These are phyloP conservation scores for Allophyes oxyacanthae DNA, from an alignment of 2,888 invertebrate species.

Conservation along the genomic window DNA sequence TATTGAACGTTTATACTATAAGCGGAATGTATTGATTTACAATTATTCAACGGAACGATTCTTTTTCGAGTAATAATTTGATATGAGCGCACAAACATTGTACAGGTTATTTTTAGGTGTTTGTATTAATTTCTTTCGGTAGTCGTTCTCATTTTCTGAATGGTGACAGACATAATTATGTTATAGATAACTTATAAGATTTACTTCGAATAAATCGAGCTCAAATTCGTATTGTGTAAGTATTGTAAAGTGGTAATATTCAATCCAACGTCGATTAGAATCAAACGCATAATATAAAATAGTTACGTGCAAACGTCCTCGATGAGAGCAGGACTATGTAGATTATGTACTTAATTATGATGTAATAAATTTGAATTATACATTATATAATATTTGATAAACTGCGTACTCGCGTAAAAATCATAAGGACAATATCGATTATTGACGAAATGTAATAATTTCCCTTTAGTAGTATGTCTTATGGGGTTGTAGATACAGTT, in stretches of 20 bases:
- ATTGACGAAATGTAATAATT: constrained; percentile 84
- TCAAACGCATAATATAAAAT: constrained; percentile 71
- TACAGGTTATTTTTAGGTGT: constrained; percentile 79
- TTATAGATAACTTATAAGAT: constrained; percentile 73
- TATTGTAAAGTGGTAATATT: constrained; percentile 79
- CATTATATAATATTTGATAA: constrained; percentile 84
- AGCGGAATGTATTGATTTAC: constrained; percentile 74
- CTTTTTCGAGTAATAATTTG: constrained; percentile 80
- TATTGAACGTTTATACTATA: constrained; percentile 74
- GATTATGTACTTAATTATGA: constrained; percentile 74
- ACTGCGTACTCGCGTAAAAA: constrained; percentile 88
- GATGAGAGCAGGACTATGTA: constrained; percentile 82
- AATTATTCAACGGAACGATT: constrained; percentile 73
- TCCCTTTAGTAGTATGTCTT: constrained; percentile 77
- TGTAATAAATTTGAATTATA: constrained; percentile 79
- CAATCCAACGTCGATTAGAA: constrained; percentile 79
- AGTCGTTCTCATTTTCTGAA: constrained; percentile 67
- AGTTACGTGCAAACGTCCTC: constrained; percentile 84
- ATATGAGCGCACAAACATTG: constrained; percentile 87
- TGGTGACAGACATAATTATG: constrained; percentile 65
- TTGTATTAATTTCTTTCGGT: constrained; percentile 74
- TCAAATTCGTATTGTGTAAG: constrained; percentile 86
- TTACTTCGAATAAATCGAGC: constrained; percentile 87
- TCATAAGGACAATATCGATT: constrained; percentile 88
- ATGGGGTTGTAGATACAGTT: constrained; percentile 84